Conservation (phyloP, 2,888 invertebrate species). For the Escarpia spicata region DNA sequence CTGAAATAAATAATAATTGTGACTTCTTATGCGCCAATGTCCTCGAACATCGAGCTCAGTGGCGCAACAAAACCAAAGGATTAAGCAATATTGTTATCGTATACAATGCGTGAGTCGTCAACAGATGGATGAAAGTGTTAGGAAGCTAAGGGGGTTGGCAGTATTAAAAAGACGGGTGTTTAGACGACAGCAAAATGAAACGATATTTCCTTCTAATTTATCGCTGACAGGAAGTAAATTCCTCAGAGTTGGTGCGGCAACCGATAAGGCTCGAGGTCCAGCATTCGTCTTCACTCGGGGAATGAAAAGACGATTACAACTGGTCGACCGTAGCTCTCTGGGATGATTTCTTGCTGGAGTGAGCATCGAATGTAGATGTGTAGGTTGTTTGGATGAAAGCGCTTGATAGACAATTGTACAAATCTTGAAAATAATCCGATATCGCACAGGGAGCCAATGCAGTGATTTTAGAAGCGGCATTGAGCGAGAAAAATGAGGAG, state of each 20-base stretch:
- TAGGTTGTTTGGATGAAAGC: background rate
- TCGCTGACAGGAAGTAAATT: background rate
- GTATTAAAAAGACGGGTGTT: slow-evolving; percentile 13
- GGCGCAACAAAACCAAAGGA: too few species aligned
- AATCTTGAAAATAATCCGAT: too few species aligned
- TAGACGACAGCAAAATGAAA: background rate
- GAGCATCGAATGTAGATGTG: background rate
- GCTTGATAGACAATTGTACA: background rate
- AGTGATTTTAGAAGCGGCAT: too few species aligned
- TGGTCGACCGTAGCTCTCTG: background rate
- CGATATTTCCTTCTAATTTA: background rate
- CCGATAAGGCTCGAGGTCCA: slow-evolving; percentile 1
- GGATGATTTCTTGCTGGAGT: slow-evolving; percentile 17
- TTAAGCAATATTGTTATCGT: too few species aligned
- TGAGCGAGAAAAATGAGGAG: too few species aligned
- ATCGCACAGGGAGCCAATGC: too few species aligned
- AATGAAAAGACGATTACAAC: background rate
- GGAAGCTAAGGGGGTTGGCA: background rate
- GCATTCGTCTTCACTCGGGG: slow-evolving; percentile 20
- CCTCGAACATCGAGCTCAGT: too few species aligned
- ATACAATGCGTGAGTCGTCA: background rate
- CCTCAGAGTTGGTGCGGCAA: background rate
- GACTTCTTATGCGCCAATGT: background rate
- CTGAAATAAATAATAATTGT: background rate
- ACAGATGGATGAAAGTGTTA: background rate